These are phyloP conservation scores for Phytoseiulus persimilis DNA, from an alignment of 2,888 invertebrate genomes.

Conservation along the genomic window DNA sequence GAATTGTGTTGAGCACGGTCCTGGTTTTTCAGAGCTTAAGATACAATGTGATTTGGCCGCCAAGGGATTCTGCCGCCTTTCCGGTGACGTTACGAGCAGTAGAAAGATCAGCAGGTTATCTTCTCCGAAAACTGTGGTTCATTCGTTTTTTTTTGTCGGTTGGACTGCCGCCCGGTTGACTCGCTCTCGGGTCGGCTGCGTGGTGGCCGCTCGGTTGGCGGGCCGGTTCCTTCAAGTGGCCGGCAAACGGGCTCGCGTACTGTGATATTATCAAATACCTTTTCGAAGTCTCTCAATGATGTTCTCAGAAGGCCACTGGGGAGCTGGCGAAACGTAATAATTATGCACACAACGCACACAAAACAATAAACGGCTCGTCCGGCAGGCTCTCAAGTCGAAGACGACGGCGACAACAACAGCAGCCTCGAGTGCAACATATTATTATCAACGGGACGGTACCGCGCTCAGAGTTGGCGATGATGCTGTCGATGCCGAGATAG, in stretches of 20 bases:
- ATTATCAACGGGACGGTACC: not conserved
- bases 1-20: too few relatives aligned
- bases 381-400: not conserved
- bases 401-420: not conserved
- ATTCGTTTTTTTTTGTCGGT: not conserved
- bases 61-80: not conserved
- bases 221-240: not conserved
- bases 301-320: not conserved
- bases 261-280: conserved; percentile 5
- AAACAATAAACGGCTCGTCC: conserved; percentile 5
- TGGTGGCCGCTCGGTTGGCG: not conserved
- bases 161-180: not conserved
- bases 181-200: not conserved
- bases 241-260: not conserved
- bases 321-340: not conserved
- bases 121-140: not conserved
- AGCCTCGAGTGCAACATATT: not conserved
- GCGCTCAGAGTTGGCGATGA: not conserved
- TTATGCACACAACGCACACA: not conserved
- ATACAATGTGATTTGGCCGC: not conserved
- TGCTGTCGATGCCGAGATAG: not conserved
- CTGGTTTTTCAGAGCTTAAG: not conserved
- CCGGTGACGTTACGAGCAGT: not conserved
- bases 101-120: not conserved
- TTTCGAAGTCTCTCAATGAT: not conserved